Evolutionary conservation across 2,797 vertebrate species (phyloP).

Genomic region (Myotis myotis): DNA sequence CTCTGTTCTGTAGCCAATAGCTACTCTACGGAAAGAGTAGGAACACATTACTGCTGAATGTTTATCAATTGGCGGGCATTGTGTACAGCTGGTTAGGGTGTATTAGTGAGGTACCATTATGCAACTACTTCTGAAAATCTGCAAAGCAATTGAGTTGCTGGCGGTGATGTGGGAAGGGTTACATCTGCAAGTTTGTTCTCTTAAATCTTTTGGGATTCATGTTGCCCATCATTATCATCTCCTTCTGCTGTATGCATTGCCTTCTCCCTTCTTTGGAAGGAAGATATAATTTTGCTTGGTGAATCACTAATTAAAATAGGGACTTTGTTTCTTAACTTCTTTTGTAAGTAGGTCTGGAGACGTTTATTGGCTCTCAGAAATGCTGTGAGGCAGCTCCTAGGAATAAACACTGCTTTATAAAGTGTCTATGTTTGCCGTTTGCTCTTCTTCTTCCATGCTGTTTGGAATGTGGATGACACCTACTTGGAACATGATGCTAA

Average conservation of each 20-base stretch:
- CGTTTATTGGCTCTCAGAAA: not conserved
- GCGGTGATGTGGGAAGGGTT: not conserved
- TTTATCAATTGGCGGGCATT: not conserved
- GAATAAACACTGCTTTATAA: not conserved
- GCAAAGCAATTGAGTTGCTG: not conserved
- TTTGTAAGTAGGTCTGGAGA: not conserved
- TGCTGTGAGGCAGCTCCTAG: not conserved
- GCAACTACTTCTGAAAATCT: not conserved
- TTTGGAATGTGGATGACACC: not conserved
- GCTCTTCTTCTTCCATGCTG: not conserved
- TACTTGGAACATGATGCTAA: not conserved
- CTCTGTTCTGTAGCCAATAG: slow-evolving; percentile 19
- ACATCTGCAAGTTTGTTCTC: not conserved
- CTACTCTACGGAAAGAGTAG: not conserved
- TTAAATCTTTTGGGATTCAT: not conserved
- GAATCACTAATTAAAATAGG: not conserved
- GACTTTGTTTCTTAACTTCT: not conserved
- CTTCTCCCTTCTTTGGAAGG: not conserved
- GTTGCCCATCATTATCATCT: rapidly evolving
- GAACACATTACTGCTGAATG: not conserved
- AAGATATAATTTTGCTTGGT: not conserved
- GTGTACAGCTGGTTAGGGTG: not conserved
- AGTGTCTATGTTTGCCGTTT: not conserved
- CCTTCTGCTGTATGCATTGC: not conserved
- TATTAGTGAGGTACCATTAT: not conserved